Evolutionary conservation across 1,140 invertebrate species (phyloP).

Genomic region (Lepidurus couesii): DNA sequence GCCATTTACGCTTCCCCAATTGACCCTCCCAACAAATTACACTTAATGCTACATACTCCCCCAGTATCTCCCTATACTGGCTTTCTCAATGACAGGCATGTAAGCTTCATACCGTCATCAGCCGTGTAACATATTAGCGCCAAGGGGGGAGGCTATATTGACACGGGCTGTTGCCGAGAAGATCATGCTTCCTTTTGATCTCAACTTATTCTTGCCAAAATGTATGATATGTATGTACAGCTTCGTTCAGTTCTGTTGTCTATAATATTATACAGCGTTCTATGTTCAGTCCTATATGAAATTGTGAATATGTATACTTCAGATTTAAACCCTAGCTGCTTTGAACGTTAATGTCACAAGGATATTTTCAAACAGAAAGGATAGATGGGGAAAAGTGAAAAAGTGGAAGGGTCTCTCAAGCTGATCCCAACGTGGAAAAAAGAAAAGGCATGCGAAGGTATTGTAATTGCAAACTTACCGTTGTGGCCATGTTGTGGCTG

Average conservation of each 20-base stretch:
- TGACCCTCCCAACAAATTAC: not conserved
- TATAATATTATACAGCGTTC: too few species aligned
- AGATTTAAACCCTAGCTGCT: not conserved
- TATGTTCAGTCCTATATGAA: not conserved
- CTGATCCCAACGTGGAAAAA: too few species aligned
- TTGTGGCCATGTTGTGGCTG: too few species aligned
- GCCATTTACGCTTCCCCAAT: not conserved
- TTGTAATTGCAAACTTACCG: too few species aligned
- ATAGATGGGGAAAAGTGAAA: not conserved
- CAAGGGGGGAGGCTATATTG: not conserved
- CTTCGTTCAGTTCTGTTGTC: not conserved
- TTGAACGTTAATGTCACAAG: not conserved
- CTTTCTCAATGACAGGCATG: not conserved
- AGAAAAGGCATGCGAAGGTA: too few species aligned
- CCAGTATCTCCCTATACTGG: not conserved
- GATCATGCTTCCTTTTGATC: conserved; percentile 14
- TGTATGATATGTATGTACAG: not conserved
- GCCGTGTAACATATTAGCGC: not conserved
- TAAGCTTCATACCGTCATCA: not conserved
- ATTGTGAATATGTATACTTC: not conserved
- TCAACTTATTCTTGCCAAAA: conserved; percentile 12
- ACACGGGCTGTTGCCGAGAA: not conserved
- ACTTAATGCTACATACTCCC: not conserved
- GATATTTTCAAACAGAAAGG: not conserved
- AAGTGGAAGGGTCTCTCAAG: not conserved